Percentiles rank a stretch among this genome's conserved stretches.
Conservation (phyloP, 1,140 invertebrate genomes). For the Zaprionus ghesquierei region DNA sequence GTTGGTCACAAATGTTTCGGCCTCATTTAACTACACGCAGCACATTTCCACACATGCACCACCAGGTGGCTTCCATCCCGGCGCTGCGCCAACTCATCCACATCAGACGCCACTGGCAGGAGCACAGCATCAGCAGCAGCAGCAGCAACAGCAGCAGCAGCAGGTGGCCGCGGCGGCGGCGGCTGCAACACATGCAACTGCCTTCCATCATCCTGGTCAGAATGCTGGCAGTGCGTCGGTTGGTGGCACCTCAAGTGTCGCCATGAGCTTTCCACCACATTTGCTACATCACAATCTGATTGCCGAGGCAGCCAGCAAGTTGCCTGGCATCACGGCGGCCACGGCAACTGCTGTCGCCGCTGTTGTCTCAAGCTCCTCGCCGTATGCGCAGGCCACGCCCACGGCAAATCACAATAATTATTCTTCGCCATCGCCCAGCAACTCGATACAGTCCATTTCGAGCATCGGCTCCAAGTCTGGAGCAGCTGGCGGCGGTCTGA, state of each 20-base stretch:
- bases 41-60: constrained; percentile 80
- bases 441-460: constrained; percentile 80
- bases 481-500: constrained; percentile 35
- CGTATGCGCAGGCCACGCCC: constrained; percentile 31
- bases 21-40: constrained; percentile 80
- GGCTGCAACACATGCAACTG: constrained; percentile 32
- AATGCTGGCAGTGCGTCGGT: constrained; percentile 34
- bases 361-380: constrained; percentile 51
- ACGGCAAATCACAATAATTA: constrained; percentile 55
- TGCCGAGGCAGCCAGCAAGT: constrained; percentile 74
- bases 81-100: constrained; percentile 27
- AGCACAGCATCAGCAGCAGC: constrained; percentile 38
- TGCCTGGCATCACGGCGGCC: constrained; percentile 63
- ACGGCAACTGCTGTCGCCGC: constrained; percentile 64
- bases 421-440: constrained; percentile 77
- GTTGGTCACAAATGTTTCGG: constrained; percentile 79
- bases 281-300: constrained; percentile 83
- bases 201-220: constrained; percentile 69
- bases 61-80: constrained; percentile 29
- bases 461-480: constrained; percentile 73
- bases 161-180: background rate
- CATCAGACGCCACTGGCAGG: constrained; percentile 43
- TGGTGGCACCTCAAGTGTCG: constrained; percentile 6
- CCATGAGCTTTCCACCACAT: constrained; percentile 86
- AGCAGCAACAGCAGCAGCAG: constrained; percentile 32